Evolutionary conservation across 2,797 vertebrate genomes (phyloP), one percentile per base, ranked within the genome.

Genomic region (Garrulus glandarius): DNA sequence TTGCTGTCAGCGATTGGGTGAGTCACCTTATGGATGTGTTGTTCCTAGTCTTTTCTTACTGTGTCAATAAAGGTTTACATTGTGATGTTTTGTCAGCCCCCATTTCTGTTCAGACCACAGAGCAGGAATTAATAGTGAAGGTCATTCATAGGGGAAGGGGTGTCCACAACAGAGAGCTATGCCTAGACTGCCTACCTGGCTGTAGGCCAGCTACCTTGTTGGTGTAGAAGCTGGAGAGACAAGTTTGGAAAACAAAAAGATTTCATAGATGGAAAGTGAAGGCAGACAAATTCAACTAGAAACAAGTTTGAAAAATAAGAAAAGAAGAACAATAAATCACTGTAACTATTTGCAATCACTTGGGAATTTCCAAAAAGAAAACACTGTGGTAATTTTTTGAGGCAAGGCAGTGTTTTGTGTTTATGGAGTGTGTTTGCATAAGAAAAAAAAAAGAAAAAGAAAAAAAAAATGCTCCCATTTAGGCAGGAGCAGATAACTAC

Each of bases 71-170:
- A 55, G 6, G 15, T 61, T 85, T 64, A 7, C 26, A 6, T 53
- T 46, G 15, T 4, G 2, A 21, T 2, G 0, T 13, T 20, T 55
- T 76, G 30, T 63, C 4, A 4, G 53, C 37, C 15, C 5, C 4
- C 14, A 26, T 46, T 76, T 59, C 27, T 59, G 14, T 47, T 79
- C 4, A 6, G n/a, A 46, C 5, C 26, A 21, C 2, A 47, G 9
- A 65, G 5, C 11, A 27, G 13, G 39, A 71, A 43, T 18, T 22
- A 63, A 22, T 6, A 21, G 4, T 4, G 2, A 52, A 34, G 15
- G 32, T 61, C 14, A 18, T 55, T 60, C 13, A 9, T 2, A 34
- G 19, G 59, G 34, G 24, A 47, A 63, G 2, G 1, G 0, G 0
- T 34, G 17, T 37, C 7, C 13, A 19, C 8, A 53, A 8, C 5